Conservation (phyloP, 2,113 vertebrate genomes). For the Menidia beryllina region DNA sequence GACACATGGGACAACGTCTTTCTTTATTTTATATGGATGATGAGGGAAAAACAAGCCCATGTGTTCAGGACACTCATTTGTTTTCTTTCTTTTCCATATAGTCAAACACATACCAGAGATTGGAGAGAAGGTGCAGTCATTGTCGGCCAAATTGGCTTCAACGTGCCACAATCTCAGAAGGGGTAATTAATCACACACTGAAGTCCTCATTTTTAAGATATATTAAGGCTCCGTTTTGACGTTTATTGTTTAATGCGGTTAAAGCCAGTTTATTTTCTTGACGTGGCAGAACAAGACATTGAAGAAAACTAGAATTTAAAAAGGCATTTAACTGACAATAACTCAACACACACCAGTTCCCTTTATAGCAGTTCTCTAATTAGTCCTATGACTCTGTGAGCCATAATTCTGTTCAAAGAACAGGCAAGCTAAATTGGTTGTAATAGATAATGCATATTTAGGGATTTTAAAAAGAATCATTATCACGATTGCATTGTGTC, state of each 20-base stretch:
- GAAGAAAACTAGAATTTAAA: slow-evolving; percentile 5
- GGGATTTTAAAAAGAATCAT: no score
- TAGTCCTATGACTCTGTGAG: no score
- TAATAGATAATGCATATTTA: no score
- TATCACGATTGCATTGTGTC: no score
- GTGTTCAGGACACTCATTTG: slow-evolving; percentile 43
- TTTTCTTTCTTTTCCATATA: slow-evolving; percentile 24
- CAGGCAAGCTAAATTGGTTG: no score
- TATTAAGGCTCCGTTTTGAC: slow-evolving; percentile 48
- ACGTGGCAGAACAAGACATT: slow-evolving; percentile 66
- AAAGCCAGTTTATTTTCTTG: slow-evolving; percentile 51
- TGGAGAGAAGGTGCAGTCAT: not conserved
- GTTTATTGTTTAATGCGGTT: slow-evolving; percentile 55
- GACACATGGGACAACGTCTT: slow-evolving; percentile 27
- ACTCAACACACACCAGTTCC: slow-evolving; percentile 21
- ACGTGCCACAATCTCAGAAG: slow-evolving; percentile 54
- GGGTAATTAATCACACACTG: slow-evolving; percentile 74
- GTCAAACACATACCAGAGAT: slow-evolving; percentile 23
- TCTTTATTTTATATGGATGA: slow-evolving; percentile 28
- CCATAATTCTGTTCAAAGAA: no score
- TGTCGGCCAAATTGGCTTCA: slow-evolving; percentile 59
- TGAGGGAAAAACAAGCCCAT: slow-evolving; percentile 34
- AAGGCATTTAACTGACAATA: slow-evolving; percentile 24
- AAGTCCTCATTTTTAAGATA: slow-evolving; percentile 59
- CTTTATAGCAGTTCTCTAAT: not conserved